phyloP scores from a whole-genome alignment of 2,888 invertebrate species.

The Nomada flava region DNA sequence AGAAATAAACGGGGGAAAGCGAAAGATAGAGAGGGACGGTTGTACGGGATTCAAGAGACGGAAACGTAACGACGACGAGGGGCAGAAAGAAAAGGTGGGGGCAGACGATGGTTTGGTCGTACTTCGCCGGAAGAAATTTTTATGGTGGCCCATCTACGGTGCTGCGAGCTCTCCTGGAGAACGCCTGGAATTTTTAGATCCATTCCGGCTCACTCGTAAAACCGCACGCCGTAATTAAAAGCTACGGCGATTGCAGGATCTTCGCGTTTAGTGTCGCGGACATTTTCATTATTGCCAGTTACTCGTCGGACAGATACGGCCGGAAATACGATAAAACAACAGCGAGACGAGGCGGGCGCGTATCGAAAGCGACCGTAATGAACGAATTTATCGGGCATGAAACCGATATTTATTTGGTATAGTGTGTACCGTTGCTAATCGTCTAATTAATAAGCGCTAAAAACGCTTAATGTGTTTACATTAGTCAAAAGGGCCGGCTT shows the following conservation, averaged over 20 bases:
- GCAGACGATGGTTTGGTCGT: conserved; percentile 58
- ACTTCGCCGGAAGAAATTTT: conserved; percentile 80
- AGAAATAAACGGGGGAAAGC: background rate
- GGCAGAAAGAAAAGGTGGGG: background rate
- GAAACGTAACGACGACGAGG: conserved; percentile 40
- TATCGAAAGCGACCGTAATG: conserved; percentile 1
- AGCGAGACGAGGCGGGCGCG: background rate
- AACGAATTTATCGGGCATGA: conserved; percentile 33
- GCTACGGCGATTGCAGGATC: conserved; percentile 60
- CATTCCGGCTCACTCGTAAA: conserved; percentile 69
- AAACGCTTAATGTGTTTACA: background rate
- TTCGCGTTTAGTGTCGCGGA: conserved; percentile 53
- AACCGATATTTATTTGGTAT: conserved; percentile 24
- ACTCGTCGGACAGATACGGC: conserved; percentile 32
- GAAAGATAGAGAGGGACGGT: background rate
- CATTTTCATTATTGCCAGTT: conserved; percentile 58
- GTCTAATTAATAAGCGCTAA: conserved; percentile 29
- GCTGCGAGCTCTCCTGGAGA: conserved; percentile 65
- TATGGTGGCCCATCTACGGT: conserved; percentile 74
- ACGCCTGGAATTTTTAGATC: conserved; percentile 77
- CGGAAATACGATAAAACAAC: conserved; percentile 28
- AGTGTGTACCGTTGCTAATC: conserved; percentile 9
- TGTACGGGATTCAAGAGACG: conserved; percentile 4
- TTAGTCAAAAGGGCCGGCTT: background rate
- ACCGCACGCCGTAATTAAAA: conserved; percentile 70